Evolutionary conservation across 2,797 vertebrate genomes (phyloP).

Genomic region (Pristis pectinata): DNA sequence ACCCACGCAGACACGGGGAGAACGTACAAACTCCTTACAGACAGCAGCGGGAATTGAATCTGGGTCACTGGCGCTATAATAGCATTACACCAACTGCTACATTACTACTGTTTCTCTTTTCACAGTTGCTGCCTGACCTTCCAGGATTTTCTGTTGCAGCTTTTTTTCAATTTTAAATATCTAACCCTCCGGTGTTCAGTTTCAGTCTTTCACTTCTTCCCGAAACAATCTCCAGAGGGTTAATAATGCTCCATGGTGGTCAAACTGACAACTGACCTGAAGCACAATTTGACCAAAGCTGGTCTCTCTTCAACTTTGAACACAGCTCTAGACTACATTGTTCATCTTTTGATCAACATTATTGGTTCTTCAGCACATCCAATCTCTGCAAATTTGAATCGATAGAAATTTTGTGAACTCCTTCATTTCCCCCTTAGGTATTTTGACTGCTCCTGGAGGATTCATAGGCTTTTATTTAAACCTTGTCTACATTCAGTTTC

Average conservation of each 20-base stretch:
- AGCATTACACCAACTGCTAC: too few relatives aligned
- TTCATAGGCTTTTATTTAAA: constrained; percentile 7
- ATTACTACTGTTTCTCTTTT: too few relatives aligned
- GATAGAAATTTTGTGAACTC: neutral
- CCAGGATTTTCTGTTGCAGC: too few relatives aligned
- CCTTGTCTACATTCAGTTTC: neutral
- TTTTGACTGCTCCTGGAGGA: neutral
- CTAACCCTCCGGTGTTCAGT: too few relatives aligned
- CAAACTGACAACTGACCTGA: neutral
- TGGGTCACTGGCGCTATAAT: too few relatives aligned
- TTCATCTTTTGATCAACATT: neutral
- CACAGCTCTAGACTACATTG: neutral
- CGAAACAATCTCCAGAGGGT: neutral
- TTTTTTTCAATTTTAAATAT: too few relatives aligned
- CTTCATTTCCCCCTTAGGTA: neutral
- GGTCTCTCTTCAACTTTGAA: neutral
- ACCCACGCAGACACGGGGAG: too few relatives aligned
- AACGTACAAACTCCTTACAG: too few relatives aligned
- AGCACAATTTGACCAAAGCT: neutral
- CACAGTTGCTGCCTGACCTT: too few relatives aligned
- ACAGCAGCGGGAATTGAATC: too few relatives aligned
- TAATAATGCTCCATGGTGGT: neutral
- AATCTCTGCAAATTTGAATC: neutral
- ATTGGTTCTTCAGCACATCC: neutral
- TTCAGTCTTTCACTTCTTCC: neutral